phyloP scores from a whole-genome alignment of 2,113 vertebrate genomes.

The Salvator merianae region DNA sequence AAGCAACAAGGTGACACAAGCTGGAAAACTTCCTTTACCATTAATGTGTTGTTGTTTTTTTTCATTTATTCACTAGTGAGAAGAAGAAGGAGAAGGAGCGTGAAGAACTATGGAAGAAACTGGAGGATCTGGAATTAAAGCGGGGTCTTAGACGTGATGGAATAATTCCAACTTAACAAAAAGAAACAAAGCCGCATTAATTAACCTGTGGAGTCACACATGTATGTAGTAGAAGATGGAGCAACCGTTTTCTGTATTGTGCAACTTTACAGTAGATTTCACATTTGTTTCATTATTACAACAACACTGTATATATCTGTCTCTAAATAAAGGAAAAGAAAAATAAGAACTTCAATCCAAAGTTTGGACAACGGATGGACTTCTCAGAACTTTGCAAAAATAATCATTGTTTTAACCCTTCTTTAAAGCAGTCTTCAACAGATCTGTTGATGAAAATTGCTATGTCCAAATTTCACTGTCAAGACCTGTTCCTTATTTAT shows the following conservation, averaged over 20 bases:
- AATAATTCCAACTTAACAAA: slow-evolving; percentile 97
- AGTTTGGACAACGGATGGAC: slow-evolving; percentile 88
- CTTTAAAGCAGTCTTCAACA: slow-evolving; percentile 77
- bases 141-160: slow-evolving; percentile 94
- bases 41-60: slow-evolving; percentile 58
- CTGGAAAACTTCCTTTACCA: slow-evolving; percentile 20
- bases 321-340: slow-evolving; percentile 82
- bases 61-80: slow-evolving; percentile 82
- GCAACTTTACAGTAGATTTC: slow-evolving; percentile 99
- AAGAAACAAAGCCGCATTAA: slow-evolving; percentile 73
- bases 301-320: slow-evolving; percentile 99
- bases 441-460: slow-evolving; percentile 80
- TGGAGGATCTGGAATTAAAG: slow-evolving; percentile 99
- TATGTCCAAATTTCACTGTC: slow-evolving; percentile 80
- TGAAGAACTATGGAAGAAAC: slow-evolving; percentile 98
- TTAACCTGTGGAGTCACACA: slow-evolving; percentile 84
- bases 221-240: slow-evolving; percentile 88
- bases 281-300: slow-evolving; percentile 99
- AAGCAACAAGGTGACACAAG: background rate
- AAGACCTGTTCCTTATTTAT: slow-evolving; percentile 83
- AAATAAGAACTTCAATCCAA: slow-evolving; percentile 87
- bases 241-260: slow-evolving; percentile 93
- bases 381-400: slow-evolving; percentile 86
- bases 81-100: slow-evolving; percentile 99
- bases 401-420: slow-evolving; percentile 86